Conservation (phyloP, 2,888 invertebrate genomes). For the Torymus texanus region DNA sequence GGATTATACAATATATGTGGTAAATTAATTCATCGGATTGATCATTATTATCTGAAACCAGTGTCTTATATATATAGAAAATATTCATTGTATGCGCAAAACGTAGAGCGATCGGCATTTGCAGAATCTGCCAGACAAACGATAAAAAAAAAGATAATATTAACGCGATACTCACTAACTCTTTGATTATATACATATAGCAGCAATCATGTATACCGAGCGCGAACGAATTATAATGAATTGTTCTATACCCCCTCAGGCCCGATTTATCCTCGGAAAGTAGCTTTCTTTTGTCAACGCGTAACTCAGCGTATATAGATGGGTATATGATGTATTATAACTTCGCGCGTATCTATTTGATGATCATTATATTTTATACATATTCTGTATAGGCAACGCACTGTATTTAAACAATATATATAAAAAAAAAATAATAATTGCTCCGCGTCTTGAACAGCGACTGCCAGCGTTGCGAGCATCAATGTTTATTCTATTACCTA, state of each 20-base stretch:
- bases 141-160: too few species aligned
- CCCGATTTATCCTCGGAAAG: slow-evolving; percentile 10
- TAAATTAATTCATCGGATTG: not conserved
- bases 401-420: slow-evolving; percentile 41
- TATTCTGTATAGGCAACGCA: slow-evolving; percentile 40
- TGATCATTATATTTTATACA: slow-evolving; percentile 22
- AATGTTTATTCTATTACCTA: slow-evolving; percentile 20
- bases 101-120: too few species aligned
- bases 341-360: slow-evolving; percentile 29
- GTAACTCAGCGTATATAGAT: slow-evolving; percentile 17
- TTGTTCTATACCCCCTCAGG: not conserved
- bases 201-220: not conserved
- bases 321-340: slow-evolving; percentile 50
- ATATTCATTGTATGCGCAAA: too few species aligned
- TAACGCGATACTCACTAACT: too few species aligned
- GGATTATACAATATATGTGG: not conserved
- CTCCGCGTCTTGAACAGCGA: slow-evolving; percentile 16
- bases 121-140: too few species aligned
- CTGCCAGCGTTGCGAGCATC: slow-evolving; percentile 11
- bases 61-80: too few species aligned
- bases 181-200: not conserved
- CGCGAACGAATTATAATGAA: not conserved
- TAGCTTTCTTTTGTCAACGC: slow-evolving; percentile 20
- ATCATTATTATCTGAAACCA: slow-evolving; percentile 2
- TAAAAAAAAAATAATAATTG: not conserved